Percentiles rank a stretch among this genome's conserved stretches.
Evolutionary conservation across 2,113 vertebrate species (phyloP).

Genomic region (Ictalurus punctatus): DNA sequence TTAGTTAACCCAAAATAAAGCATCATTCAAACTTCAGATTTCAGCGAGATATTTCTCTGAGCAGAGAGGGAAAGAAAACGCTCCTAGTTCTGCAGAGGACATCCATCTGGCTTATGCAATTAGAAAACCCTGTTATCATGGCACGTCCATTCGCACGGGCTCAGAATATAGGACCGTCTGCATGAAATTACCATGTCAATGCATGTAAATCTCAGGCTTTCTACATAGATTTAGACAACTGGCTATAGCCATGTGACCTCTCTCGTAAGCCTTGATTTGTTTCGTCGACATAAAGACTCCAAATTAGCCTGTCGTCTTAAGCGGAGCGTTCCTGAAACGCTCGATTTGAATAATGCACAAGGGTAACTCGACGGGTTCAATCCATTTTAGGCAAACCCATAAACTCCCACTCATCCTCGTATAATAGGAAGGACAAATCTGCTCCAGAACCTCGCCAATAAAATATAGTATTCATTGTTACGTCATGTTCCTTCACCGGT

Average conservation of each 20-base stretch:
- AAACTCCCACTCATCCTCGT: not conserved
- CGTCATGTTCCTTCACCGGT: not conserved
- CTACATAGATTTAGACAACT: slow-evolving; percentile 14
- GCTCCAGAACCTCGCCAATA: not conserved
- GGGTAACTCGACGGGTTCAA: slow-evolving; percentile 29
- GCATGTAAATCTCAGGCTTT: slow-evolving; percentile 55
- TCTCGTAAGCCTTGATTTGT: slow-evolving; percentile 32
- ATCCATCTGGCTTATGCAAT: slow-evolving; percentile 54
- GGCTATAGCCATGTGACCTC: slow-evolving; percentile 29
- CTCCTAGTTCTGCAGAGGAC: slow-evolving; percentile 38
- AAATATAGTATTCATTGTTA: slow-evolving; percentile 30
- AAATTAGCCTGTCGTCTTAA: slow-evolving; percentile 38
- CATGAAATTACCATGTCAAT: slow-evolving; percentile 57
- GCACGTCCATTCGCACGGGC: slow-evolving; percentile 34
- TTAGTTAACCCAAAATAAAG: slow-evolving; percentile 4
- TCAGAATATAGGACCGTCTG: slow-evolving; percentile 31
- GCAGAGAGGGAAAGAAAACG: slow-evolving; percentile 4
- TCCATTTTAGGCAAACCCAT: slow-evolving; percentile 19
- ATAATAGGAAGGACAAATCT: slow-evolving; percentile 15
- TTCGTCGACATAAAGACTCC: slow-evolving; percentile 39
- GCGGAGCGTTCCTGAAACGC: not conserved
- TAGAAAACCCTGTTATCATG: slow-evolving; percentile 52
- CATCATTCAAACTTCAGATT: slow-evolving; percentile 19
- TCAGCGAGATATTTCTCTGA: not conserved
- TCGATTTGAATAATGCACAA: slow-evolving; percentile 23